Evolutionary conservation across 2,888 invertebrate species (phyloP).

Genomic region (Allophyes oxyacanthae): DNA sequence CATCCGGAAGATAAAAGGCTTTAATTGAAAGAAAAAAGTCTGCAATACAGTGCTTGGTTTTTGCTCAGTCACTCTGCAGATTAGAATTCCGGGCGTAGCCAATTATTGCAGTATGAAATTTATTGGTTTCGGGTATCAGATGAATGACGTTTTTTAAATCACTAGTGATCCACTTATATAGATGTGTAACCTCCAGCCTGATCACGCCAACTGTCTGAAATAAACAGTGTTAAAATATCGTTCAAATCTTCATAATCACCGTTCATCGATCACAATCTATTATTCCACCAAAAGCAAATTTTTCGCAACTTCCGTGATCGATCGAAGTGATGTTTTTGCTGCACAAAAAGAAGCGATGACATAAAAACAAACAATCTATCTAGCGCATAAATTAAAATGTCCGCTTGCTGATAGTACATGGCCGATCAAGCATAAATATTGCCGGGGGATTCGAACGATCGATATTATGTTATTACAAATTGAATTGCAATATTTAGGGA

Average conservation of each 20-base stretch:
- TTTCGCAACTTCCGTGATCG: constrained; percentile 80
- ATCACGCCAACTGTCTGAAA: constrained; percentile 31
- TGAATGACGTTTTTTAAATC: constrained; percentile 67
- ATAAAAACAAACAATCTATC: constrained; percentile 87
- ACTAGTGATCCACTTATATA: constrained; percentile 56
- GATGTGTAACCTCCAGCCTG: constrained; percentile 21
- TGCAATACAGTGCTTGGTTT: constrained; percentile 74
- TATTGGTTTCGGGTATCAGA: constrained; percentile 77
- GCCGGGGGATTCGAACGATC: constrained; percentile 74
- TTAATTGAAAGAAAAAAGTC: constrained; percentile 83
- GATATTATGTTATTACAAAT: constrained; percentile 67
- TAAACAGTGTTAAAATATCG: constrained; percentile 41
- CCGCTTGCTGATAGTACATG: constrained; percentile 80
- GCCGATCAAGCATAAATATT: constrained; percentile 84
- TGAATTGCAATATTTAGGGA: constrained; percentile 44
- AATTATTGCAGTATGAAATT: constrained; percentile 80
- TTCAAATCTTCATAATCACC: constrained; percentile 51
- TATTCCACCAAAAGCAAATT: constrained; percentile 65
- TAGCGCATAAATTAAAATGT: constrained; percentile 88
- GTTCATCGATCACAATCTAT: constrained; percentile 63
- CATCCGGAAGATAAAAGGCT: constrained; percentile 81
- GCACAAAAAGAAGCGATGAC: constrained; percentile 76
- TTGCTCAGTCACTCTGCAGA: constrained; percentile 82
- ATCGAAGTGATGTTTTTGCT: constrained; percentile 73
- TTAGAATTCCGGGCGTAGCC: constrained; percentile 81